Evolutionary conservation across 2,888 invertebrate genomes (phyloP).

Genomic region (Dolichopus griseipennis): DNA sequence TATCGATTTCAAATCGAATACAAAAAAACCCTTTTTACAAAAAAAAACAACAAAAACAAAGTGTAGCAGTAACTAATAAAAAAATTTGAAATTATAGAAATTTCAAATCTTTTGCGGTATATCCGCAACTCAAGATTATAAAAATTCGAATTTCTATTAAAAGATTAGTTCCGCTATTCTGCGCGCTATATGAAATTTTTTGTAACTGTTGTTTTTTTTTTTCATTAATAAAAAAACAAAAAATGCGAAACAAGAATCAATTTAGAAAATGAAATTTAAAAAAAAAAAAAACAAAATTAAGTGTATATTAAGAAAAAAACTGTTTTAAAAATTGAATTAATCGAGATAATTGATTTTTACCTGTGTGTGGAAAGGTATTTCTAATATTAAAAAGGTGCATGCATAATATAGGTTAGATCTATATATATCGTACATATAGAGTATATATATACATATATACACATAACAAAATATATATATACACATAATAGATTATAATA

Average conservation of each 20-base stretch:
- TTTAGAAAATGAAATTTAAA: background rate
- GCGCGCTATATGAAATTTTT: background rate
- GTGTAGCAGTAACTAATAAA: too few relatives aligned
- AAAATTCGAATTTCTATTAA: background rate
- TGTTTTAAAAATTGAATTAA: background rate
- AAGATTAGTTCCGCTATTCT: background rate
- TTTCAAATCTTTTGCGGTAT: background rate
- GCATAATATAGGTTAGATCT: too few relatives aligned
- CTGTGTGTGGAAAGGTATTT: background rate
- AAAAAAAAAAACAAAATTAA: background rate
- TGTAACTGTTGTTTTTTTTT: too few relatives aligned
- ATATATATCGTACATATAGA: too few relatives aligned
- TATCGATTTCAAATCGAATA: too few relatives aligned
- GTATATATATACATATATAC: too few relatives aligned
- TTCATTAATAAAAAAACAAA: background rate
- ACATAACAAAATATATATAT: too few relatives aligned
- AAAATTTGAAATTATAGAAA: too few relatives aligned
- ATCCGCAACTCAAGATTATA: background rate
- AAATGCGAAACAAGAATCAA: background rate
- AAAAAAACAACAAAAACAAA: too few relatives aligned
- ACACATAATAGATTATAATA: background rate
- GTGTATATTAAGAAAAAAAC: background rate
- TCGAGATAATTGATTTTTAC: slow-evolving; percentile 2
- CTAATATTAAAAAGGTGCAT: too few relatives aligned
- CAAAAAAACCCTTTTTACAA: too few relatives aligned